These are phyloP conservation scores for Dendrolimus pini DNA, from an alignment of 2,888 invertebrate genomes.

Conservation along the genomic window DNA sequence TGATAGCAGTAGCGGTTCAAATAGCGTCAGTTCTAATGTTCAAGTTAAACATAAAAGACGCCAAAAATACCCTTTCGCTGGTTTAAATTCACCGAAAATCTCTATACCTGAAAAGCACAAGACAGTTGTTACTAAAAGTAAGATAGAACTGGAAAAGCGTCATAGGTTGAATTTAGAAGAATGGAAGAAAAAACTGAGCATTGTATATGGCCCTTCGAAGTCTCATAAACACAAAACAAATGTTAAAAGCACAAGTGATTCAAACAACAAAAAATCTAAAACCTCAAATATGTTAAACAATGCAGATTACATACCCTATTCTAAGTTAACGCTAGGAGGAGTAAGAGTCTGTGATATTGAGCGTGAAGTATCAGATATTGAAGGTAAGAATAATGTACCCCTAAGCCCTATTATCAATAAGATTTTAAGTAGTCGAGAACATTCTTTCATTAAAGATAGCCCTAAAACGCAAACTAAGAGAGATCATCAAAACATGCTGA, in stretches of 20 bases:
- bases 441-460: slow-evolving; percentile 42
- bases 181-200: slow-evolving; percentile 56
- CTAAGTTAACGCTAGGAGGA: slow-evolving; percentile 64
- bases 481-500: slow-evolving; percentile 38
- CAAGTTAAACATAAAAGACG: slow-evolving; percentile 27
- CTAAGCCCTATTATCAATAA: slow-evolving; percentile 57
- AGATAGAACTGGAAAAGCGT: slow-evolving; percentile 28
- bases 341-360: slow-evolving; percentile 58
- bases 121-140: slow-evolving; percentile 19
- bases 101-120: slow-evolving; percentile 19
- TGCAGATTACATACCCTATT: slow-evolving; percentile 65
- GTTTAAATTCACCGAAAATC: slow-evolving; percentile 28
- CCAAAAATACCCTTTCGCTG: slow-evolving; percentile 21
- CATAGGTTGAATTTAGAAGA: slow-evolving; percentile 38
- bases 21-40: slow-evolving; percentile 40
- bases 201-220: slow-evolving; percentile 41
- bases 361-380: slow-evolving; percentile 49
- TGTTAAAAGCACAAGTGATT: slow-evolving; percentile 16
- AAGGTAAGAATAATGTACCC: slow-evolving; percentile 44
- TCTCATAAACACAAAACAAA: slow-evolving; percentile 14
- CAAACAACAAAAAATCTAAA: slow-evolving; percentile 19
- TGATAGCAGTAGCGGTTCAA: slow-evolving; percentile 55
- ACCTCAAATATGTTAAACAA: slow-evolving; percentile 33
- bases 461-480: slow-evolving; percentile 26
- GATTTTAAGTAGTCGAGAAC: slow-evolving; percentile 54